Evolutionary conservation across 2,888 invertebrate species (phyloP), one percentile per base, ranked within the genome.

Genomic region (Stenolophus ochropezus): DNA sequence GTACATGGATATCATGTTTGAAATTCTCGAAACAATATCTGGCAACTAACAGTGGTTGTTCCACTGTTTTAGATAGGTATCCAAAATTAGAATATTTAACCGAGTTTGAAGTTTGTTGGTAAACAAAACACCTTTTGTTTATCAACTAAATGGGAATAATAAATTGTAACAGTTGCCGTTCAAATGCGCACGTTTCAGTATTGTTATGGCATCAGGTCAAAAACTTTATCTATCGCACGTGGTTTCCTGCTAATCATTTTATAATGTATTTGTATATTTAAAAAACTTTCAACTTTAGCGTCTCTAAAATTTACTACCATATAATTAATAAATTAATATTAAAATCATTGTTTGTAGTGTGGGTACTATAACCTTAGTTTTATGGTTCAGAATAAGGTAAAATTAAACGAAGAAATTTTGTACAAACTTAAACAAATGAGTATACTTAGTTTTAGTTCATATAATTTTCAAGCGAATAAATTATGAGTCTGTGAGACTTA

Each of bases 211-310:
- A 33, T 42, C 11, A 69, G 69, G 69, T 69, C 69, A 69, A 33
- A 69, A 69, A 69, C 69, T 69, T 69, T 69, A 25, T 11, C 65
- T 65, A 61, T 61, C 25, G 61, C 25, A 69, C 69, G 69, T 69
- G 69, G 5, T 69, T n/a, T 33, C 33, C 16, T 42, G 42, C 69
- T 69, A 33, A 18, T 69, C 69, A 69, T 33, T 42, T 69, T 69
- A 69, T 61, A 33, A 42, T 33, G n/a, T 23, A 25, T 61, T 5
- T 61, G 6, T 14, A 25, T 65, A 23, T 65, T 33, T 16, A 69
- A 69, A 42, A 42, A 42, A 42, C 4, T 11, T 23, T 3, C 1
- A 14, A n/a, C 14, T 51, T 14, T 51, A 16, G 11, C 14, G 51
- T 14, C 14, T 14, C n/a, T 51, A 42, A 42, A 42, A 42, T 42